Evolutionary conservation across 1,140 invertebrate species (phyloP).

Genomic region (Caenorhabditis tropicalis): DNA sequence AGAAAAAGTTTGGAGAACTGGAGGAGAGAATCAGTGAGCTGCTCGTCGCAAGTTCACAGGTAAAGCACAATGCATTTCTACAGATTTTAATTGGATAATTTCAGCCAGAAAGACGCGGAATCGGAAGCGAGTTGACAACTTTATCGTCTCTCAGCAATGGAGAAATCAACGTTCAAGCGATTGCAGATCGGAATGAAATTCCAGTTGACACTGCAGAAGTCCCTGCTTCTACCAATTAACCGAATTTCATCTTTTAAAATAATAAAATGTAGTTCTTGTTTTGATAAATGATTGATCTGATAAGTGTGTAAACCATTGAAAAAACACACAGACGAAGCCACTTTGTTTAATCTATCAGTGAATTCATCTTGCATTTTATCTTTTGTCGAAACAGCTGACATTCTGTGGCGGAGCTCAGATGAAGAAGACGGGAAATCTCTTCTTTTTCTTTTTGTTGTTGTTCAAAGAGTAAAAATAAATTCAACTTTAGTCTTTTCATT

Average conservation of each 20-base stretch:
- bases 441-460: slow-evolving; percentile 9
- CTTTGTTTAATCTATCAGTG: slow-evolving; percentile 37
- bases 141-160: slow-evolving; percentile 4
- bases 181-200: not conserved
- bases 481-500: slow-evolving; percentile 3
- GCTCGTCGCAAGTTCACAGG: not conserved
- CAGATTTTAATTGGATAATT: too few species aligned
- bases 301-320: not conserved
- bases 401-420: slow-evolving; percentile 34
- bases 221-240: not conserved
- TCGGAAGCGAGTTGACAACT: not conserved
- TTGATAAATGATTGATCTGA: not conserved
- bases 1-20: not conserved
- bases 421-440: not conserved
- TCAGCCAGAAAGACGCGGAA: not conserved
- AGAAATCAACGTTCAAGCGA: slow-evolving; percentile 7
- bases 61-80: too few species aligned
- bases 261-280: not conserved
- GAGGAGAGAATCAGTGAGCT: not conserved
- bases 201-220: not conserved
- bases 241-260: not conserved
- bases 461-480: not conserved
- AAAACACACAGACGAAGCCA: not conserved
- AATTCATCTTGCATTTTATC: slow-evolving; percentile 43
- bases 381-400: slow-evolving; percentile 25